Evolutionary conservation across 30 jellyfish, hydroid and myxozoan species (phyloP).

Genomic region (Turritopsis dohrnii): DNA sequence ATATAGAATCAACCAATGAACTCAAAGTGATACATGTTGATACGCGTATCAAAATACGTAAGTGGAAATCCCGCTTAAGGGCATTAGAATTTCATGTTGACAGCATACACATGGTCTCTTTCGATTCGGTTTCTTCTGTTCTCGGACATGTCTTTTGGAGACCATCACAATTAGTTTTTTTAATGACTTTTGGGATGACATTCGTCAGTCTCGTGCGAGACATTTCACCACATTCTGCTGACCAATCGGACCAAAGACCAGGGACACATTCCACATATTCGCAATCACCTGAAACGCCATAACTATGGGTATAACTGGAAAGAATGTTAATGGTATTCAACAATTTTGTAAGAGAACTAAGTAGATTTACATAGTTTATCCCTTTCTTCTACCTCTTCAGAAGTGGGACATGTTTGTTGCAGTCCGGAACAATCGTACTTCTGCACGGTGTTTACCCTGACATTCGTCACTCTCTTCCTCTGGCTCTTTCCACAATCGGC

Average conservation of each 20-base stretch:
- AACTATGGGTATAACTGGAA: neutral
- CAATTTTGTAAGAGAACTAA: neutral
- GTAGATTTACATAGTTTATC: slow-evolving; percentile 33
- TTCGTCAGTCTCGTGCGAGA: slow-evolving; percentile 31
- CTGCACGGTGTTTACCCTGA: slow-evolving; percentile 29
- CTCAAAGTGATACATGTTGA: no score
- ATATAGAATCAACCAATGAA: no score
- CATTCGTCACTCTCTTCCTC: slow-evolving; percentile 37
- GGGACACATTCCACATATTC: slow-evolving; percentile 48
- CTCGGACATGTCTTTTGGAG: slow-evolving; percentile 38
- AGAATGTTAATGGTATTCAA: neutral
- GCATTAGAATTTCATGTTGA: no score
- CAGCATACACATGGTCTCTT: slow-evolving; percentile 45
- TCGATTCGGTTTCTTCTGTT: slow-evolving; percentile 39
- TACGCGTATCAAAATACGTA: no score
- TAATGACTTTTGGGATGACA: slow-evolving; percentile 35
- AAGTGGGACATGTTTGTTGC: slow-evolving; percentile 38
- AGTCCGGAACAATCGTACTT: slow-evolving; percentile 46
- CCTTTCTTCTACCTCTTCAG: slow-evolving; percentile 39
- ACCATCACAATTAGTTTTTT: slow-evolving; percentile 45
- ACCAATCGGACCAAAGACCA: slow-evolving; percentile 64
- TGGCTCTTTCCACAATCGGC: slow-evolving; percentile 59
- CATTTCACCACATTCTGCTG: slow-evolving; percentile 58
- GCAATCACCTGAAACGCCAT: slow-evolving; percentile 47
- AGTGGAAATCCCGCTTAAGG: no score